Evolutionary conservation across 2,113 vertebrate genomes (phyloP).

Genomic region (Chloropsis cyanopogon): DNA sequence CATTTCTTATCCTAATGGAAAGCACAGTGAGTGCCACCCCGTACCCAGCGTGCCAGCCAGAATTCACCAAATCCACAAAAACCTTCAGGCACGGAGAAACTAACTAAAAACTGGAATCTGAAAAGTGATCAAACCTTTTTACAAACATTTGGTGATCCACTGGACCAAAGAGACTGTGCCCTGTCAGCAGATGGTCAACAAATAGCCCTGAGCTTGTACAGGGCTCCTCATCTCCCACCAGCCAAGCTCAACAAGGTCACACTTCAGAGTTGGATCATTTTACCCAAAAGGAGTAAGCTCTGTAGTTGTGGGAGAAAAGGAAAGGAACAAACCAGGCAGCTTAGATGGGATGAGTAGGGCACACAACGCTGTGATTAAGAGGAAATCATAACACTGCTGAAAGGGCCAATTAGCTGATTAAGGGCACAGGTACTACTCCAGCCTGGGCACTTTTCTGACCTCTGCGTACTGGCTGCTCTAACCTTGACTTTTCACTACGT

Average conservation of each 20-base stretch:
- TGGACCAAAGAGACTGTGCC: not conserved
- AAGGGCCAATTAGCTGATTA: not conserved
- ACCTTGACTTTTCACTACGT: not conserved
- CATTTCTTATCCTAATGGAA: not conserved
- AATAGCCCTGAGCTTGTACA: not conserved
- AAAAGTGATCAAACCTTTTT: not conserved
- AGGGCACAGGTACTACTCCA: not conserved
- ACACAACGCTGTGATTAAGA: not conserved
- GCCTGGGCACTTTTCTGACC: not conserved
- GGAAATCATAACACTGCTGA: not conserved
- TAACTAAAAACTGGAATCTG: not conserved
- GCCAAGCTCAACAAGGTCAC: not conserved
- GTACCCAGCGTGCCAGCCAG: fast-evolving
- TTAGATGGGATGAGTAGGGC: not conserved
- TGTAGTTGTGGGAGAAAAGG: fast-evolving
- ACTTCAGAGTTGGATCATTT: not conserved
- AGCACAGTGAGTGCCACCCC: not conserved
- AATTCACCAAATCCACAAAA: not conserved
- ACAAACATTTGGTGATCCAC: not conserved
- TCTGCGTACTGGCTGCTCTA: not conserved
- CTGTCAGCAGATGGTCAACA: not conserved
- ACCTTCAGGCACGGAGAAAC: not conserved
- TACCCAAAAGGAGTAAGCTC: not conserved
- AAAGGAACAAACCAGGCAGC: not conserved
- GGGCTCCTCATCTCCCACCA: not conserved